These are phyloP conservation scores for Spodoptera litura DNA, from an alignment of 1,140 invertebrate species.

Conservation along the genomic window DNA sequence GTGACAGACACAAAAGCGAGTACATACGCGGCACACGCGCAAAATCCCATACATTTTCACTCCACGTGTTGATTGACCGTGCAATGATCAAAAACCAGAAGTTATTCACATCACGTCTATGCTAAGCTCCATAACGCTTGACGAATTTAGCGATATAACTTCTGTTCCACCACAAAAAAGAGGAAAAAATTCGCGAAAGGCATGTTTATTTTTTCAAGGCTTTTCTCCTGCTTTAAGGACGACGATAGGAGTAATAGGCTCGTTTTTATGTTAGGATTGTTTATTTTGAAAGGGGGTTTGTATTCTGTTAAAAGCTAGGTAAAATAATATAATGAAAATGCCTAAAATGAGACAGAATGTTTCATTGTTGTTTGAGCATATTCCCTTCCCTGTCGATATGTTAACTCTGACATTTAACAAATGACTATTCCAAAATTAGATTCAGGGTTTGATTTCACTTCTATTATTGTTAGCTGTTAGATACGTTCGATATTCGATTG, in stretches of 20 bases:
- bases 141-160: slow-evolving; percentile 44
- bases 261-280: slow-evolving; percentile 7
- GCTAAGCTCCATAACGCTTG: slow-evolving; percentile 50
- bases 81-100: slow-evolving; percentile 43
- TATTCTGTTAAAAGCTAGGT: neutral
- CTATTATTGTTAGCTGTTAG: too few species aligned
- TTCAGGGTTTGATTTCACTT: too few species aligned
- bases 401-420: too few species aligned
- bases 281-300: slow-evolving; percentile 2
- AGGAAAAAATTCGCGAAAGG: slow-evolving; percentile 15
- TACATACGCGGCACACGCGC: neutral
- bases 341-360: too few species aligned
- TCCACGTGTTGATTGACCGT: slow-evolving; percentile 42
- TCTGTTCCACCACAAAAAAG: slow-evolving; percentile 26
- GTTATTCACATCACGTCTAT: slow-evolving; percentile 49
- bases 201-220: slow-evolving; percentile 28
- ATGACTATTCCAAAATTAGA: too few species aligned
- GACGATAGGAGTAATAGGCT: slow-evolving; percentile 7
- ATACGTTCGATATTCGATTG: too few species aligned
- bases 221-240: slow-evolving; percentile 13
- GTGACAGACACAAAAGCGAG: neutral
- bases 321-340: neutral
- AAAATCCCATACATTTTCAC: neutral
- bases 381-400: too few species aligned
- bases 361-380: too few species aligned